These are phyloP conservation scores for Eidolon helvum DNA, from an alignment of 2,113 vertebrate genomes.

Conservation along the genomic window DNA sequence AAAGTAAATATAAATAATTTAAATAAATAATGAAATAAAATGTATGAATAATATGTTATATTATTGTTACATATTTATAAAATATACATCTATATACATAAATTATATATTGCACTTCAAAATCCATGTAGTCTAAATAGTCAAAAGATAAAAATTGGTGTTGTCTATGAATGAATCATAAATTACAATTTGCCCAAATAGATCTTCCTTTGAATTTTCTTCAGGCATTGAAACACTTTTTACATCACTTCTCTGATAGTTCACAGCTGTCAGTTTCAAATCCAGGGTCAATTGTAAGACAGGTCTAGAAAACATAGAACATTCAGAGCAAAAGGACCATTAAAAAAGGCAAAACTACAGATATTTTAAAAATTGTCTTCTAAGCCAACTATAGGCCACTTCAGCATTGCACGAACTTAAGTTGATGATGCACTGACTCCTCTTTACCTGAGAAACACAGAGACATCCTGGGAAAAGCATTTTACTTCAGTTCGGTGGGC, in stretches of 20 bases:
- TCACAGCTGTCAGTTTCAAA: slow-evolving; percentile 54
- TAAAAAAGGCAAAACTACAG: background rate
- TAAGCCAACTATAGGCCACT: background rate
- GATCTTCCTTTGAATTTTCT: background rate
- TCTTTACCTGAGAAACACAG: background rate
- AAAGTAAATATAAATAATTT: background rate
- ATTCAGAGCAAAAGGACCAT: background rate
- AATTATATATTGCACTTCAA: background rate
- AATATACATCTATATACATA: background rate
- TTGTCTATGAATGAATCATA: background rate
- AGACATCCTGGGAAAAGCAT: background rate
- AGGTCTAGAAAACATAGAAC: background rate
- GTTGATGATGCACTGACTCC: background rate
- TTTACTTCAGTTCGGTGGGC: background rate
- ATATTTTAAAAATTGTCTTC: background rate
- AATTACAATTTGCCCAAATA: background rate
- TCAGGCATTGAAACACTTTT: background rate
- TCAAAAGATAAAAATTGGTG: background rate
- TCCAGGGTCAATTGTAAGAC: background rate
- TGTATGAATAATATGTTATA: background rate
- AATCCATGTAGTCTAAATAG: background rate
- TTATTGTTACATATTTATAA: background rate
- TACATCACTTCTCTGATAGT: background rate
- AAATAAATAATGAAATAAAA: background rate
- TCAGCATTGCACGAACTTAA: background rate